A percentile compares a stretch with the other conserved stretches of the same genome.
phyloP scores from a whole-genome alignment of 2,888 invertebrate genomes.

The Heliconius erato region DNA sequence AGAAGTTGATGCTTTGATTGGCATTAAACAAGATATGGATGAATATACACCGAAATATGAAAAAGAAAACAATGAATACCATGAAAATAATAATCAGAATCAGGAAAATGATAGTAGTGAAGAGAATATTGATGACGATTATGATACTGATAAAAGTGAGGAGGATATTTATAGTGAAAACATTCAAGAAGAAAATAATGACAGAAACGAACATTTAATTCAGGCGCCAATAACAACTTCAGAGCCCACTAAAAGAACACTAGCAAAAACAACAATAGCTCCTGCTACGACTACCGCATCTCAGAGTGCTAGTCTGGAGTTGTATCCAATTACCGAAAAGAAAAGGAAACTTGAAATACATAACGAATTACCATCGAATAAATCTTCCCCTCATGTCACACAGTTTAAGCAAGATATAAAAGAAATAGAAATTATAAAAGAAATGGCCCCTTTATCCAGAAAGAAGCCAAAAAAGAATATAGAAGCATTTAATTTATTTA shows the following conservation, averaged over 20 bases:
- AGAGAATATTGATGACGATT: constrained; percentile 55
- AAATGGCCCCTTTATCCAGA: constrained; percentile 62
- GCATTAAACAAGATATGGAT: constrained; percentile 71
- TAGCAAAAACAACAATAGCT: constrained; percentile 70
- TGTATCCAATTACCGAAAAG: constrained; percentile 65
- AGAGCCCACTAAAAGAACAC: constrained; percentile 70
- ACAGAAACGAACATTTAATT: constrained; percentile 39
- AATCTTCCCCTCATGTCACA: constrained; percentile 70
- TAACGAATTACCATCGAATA: constrained; percentile 73
- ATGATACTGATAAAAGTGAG: constrained; percentile 55
- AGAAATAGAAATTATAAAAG: constrained; percentile 79
- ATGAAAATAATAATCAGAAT: constrained; percentile 45
- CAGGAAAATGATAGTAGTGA: constrained; percentile 54
- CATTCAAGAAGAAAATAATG: constrained; percentile 54
- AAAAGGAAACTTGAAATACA: constrained; percentile 79
- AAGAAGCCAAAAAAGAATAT: constrained; percentile 64
- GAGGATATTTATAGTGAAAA: constrained; percentile 55
- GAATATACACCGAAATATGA: constrained; percentile 77
- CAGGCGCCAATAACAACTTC: constrained; percentile 62
- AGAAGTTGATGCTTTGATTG: constrained; percentile 77
- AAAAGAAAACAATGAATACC: constrained; percentile 61
- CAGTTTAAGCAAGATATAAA: constrained; percentile 79
- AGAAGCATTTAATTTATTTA: constrained; percentile 73
- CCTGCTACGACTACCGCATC: constrained; percentile 66
- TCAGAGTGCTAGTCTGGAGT: constrained; percentile 57